Evolutionary conservation across 2,113 vertebrate species (phyloP).

Genomic region (Phaetusa simplex): DNA sequence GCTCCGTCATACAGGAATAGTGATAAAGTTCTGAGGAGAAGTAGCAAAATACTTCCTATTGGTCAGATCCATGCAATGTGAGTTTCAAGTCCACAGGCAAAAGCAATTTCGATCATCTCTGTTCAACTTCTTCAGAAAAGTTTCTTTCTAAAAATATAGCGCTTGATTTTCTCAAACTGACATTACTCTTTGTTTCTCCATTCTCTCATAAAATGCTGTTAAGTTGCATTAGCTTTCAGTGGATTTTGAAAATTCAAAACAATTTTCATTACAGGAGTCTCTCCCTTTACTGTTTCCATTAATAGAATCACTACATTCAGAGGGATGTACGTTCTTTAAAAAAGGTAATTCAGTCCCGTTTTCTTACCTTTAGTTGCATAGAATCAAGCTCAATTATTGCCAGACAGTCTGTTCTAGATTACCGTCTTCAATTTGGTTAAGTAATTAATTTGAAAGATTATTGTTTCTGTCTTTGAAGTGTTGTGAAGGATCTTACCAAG

Average conservation of each 20-base stretch:
- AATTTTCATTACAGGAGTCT: neutral
- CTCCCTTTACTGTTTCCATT: neutral
- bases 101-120: neutral
- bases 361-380: neutral
- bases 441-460: neutral
- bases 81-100: neutral
- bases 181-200: neutral
- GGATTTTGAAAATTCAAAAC: neutral
- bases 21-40: neutral
- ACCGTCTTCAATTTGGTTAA: neutral
- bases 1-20: neutral
- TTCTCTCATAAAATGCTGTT: neutral
- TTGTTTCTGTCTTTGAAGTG: neutral
- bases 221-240: neutral
- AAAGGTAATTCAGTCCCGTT: neutral
- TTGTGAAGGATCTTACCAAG: neutral
- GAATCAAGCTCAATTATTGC: neutral
- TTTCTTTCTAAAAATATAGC: neutral
- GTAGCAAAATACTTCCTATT: neutral
- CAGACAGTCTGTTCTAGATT: neutral
- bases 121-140: neutral
- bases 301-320: neutral
- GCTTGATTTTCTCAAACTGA: neutral
- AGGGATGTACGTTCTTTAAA: neutral
- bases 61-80: neutral